phyloP scores from a whole-genome alignment of 2,113 vertebrate genomes.

The Oryctolagus cuniculus region DNA sequence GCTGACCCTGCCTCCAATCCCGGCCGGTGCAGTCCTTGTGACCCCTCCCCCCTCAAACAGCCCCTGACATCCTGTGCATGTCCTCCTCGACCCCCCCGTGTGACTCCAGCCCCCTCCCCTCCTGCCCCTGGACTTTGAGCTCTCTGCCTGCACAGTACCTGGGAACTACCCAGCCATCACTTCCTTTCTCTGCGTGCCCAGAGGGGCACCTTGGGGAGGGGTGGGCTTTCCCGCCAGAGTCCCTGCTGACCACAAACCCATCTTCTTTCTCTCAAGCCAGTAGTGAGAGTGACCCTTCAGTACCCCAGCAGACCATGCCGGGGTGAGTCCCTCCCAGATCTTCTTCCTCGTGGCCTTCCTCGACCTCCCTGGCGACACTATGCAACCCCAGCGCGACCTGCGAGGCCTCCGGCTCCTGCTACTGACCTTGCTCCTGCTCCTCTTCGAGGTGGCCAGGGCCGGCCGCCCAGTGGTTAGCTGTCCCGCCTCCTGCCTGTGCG shows the following conservation, averaged over 20 bases:
- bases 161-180: constrained; percentile 12
- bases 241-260: constrained; percentile 27
- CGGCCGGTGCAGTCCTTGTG: neutral
- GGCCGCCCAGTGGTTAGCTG: constrained; percentile 88
- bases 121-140: constrained; percentile 30
- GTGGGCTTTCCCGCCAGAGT: neutral
- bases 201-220: neutral
- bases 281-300: constrained; percentile 61
- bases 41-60: neutral
- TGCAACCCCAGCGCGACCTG: constrained; percentile 76
- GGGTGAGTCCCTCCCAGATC: constrained; percentile 66
- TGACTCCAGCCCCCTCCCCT: neutral
- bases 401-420: constrained; percentile 76
- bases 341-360: constrained; percentile 77
- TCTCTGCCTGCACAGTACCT: neutral
- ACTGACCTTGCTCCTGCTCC: constrained; percentile 77
- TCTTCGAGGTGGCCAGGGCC: constrained; percentile 78
- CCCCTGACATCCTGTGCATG: neutral
- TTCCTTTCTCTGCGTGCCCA: neutral
- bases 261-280: constrained; percentile 20
- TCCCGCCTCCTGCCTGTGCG: constrained; percentile 94
- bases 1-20: constrained; percentile 34
- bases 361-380: constrained; percentile 74
- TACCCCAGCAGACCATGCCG: constrained; percentile 68
- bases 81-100: neutral